These are phyloP conservation scores for Glaucomys volans DNA, from an alignment of 2,113 vertebrate species.

Conservation along the genomic window DNA sequence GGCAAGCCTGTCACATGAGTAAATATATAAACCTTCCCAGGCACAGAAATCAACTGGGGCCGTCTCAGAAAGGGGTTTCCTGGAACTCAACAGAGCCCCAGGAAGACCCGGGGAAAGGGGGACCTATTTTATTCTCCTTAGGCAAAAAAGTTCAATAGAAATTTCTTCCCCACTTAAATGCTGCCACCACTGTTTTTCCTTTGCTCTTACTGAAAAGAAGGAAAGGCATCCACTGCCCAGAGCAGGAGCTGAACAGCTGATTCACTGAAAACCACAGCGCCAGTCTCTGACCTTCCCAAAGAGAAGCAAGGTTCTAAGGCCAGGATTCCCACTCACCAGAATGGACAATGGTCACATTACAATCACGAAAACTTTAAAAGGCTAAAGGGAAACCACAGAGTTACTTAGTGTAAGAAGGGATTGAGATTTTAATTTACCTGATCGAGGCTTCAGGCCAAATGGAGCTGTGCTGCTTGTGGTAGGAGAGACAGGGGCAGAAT, in stretches of 20 bases:
- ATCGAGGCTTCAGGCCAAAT: conserved; percentile 96
- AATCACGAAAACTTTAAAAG: background rate
- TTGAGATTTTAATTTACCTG: conserved; percentile 89
- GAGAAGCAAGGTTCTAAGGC: background rate
- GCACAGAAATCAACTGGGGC: background rate
- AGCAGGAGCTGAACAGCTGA: background rate
- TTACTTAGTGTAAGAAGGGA: background rate
- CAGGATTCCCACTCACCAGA: background rate
- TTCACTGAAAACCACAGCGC: background rate
- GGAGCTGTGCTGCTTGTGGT: conserved; percentile 85
- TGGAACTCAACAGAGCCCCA: background rate
- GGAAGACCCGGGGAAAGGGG: background rate
- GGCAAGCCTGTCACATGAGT: background rate
- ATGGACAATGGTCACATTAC: background rate
- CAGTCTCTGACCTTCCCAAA: background rate
- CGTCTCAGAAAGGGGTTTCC: background rate
- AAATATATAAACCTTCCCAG: background rate
- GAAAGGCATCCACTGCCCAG: background rate
- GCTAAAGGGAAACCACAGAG: background rate
- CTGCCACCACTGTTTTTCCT: background rate
- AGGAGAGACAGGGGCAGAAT: conserved; percentile 84
- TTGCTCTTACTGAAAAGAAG: background rate
- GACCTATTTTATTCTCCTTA: background rate
- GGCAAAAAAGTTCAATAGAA: background rate
- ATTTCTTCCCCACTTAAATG: background rate